Evolutionary conservation across 2,113 vertebrate species (phyloP), one percentile per base, ranked within the genome.

Genomic region (Ptilorrhoa leucosticta): DNA sequence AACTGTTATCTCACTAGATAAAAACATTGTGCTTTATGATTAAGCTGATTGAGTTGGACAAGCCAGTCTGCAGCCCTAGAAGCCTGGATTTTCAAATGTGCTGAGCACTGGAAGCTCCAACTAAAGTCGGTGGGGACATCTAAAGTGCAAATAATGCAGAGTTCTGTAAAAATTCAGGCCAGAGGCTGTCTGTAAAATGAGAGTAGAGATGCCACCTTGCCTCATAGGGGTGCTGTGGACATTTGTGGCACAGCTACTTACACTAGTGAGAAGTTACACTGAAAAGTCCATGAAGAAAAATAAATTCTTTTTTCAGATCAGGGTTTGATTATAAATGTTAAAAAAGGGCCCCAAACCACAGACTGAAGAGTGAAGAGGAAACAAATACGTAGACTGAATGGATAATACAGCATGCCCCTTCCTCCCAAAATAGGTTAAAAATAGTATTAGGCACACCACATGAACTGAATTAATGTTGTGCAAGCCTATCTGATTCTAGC

Each of bases 21-120:
- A 93, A 96, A 96, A 86, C 81, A 83, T 45, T 76, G 61, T 87
- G 63, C 58, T 94, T 97, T 92, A 93, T 92, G 88, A 86, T 92
- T 83, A 80, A 90, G 58, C 68, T 96, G 87, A 96, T 91, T 89
- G 64, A 78, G 27, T 83, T 87, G 51, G 88, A 93, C 93, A 95
- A 93, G 47, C 70, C 78, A 70, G 47, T 58, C 72, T 91, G 61
- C 66, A 91, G 42, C 22, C 30, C 63, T 79, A 47, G 54, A 89
- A 79, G 65, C 68, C 75, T 91, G 47, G 90, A 88, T 93, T 95
- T 96, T 95, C 90, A 90, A 91, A 91, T 70, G 66, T 85, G 58
- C 75, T 96, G 90, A 97, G 84, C 28, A 56, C n/a, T 87, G 53
- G 33, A 45, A 96, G 63, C 40, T 87, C 70, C 75, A 93, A 76